phyloP scores from a whole-genome alignment of 2,888 invertebrate genomes.

The Hipparchia semele region DNA sequence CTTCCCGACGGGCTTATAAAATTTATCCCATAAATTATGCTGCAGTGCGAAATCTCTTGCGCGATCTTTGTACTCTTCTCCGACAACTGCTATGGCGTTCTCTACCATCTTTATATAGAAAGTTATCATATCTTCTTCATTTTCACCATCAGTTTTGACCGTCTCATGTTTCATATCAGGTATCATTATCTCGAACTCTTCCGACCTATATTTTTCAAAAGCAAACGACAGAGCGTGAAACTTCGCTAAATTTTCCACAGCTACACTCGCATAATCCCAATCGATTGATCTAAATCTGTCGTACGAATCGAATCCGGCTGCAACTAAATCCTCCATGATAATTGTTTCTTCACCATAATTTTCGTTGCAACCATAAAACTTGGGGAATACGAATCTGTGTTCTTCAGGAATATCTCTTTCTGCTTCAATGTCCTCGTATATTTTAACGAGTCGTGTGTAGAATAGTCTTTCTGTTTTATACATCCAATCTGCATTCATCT shows the following conservation, averaged over 20 bases:
- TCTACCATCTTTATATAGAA: slow-evolving; percentile 39
- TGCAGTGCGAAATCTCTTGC: slow-evolving; percentile 43
- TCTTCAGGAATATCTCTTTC: slow-evolving; percentile 48
- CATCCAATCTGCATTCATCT: slow-evolving; percentile 43
- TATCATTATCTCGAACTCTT: slow-evolving; percentile 51
- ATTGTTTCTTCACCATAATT: slow-evolving; percentile 54
- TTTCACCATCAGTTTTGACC: not conserved
- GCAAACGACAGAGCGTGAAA: slow-evolving; percentile 69
- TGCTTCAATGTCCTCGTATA: slow-evolving; percentile 52
- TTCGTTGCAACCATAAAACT: slow-evolving; percentile 53
- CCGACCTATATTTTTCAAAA: slow-evolving; percentile 49
- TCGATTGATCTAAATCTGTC: slow-evolving; percentile 57
- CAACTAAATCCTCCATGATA: slow-evolving; percentile 60
- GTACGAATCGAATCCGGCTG: slow-evolving; percentile 52
- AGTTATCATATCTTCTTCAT: slow-evolving; percentile 29
- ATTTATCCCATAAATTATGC: slow-evolving; percentile 34
- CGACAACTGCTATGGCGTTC: slow-evolving; percentile 40
- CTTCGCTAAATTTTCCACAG: slow-evolving; percentile 59
- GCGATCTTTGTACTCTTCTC: slow-evolving; percentile 49
- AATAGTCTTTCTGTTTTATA: slow-evolving; percentile 55
- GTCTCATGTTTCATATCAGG: slow-evolving; percentile 41
- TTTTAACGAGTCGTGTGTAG: slow-evolving; percentile 51
- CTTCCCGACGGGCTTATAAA: slow-evolving; percentile 41
- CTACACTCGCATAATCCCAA: slow-evolving; percentile 58
- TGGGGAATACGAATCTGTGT: slow-evolving; percentile 51